Base-by-base conservation (phyloP, 92 coral and sea anemone species). In the Umimayanthus chanpuru region DNA sequence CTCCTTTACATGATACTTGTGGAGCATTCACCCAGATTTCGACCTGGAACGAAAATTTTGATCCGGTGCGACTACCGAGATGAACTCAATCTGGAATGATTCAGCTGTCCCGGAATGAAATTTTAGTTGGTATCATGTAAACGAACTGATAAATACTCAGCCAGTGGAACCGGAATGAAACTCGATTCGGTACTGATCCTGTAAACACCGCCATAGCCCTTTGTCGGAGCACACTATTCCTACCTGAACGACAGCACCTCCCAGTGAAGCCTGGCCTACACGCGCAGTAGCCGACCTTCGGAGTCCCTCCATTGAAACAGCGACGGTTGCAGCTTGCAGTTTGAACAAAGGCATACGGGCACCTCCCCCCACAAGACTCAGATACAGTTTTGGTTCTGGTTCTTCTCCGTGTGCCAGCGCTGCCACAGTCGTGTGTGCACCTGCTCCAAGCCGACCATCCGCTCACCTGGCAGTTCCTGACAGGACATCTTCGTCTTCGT, bases 241-340 rank as follows among this genome's bases (percentile, higher is more conserved):
- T 49, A 94, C 97, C 95, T 75, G 76, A 79, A 41, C 86, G 90
- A 76, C 96, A 94, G 38, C 96, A 94, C 4, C 88, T 90, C 5
- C 96, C 96, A 2, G 87, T 77, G 82, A 85, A 92, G 0, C 94
- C 95, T 2, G 93, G 29, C 73, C 86, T 78, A 47, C 96, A 94
- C 2, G 77, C 75, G 29, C 96, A 94, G 43, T 86, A 77, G 12
- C 92, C 85, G 76, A 32, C 70, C 10, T 68, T 64, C 6, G 96
- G 95, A 1, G 90, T 88, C 23, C 96, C 96, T 16, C 95, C 93
- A 56, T 92, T 72, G 7, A 23, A 78, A 43, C 96, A 94, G 38
- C 38, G 77, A 41, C 95, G 80, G 61, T 94, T 94, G 49, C 96
- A 94, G 67, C 88, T 73, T 79, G 29, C 74, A 20, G 95, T 75